Base-by-base conservation (phyloP, 1,140 invertebrate species). In the Drosophila tani region DNA sequence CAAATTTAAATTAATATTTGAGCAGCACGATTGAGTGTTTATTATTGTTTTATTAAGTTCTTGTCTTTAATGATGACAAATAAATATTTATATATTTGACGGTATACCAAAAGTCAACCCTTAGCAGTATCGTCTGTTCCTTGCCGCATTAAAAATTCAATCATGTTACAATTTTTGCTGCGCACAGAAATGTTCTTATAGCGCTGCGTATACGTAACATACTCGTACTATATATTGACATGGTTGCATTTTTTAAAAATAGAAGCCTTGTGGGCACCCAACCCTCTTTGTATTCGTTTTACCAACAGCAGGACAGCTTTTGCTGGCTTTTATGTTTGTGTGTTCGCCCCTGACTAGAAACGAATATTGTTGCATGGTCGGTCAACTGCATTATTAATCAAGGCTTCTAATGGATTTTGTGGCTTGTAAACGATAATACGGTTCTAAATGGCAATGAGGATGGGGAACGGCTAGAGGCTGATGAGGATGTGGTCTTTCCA, bases 311-410 rank as follows among this genome's bases (percentile, higher is more conserved):
- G 57, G 45, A 32, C 40, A 17, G 60, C 17, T 46, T 75, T 59
- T 41, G 27, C 19, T 49, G 35, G 29, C 41, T 51, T 50, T 27
- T 9, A 24, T 49, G 62, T 47, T 50, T 43, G 43, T 63, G 32
- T 63, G 43, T 40, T 57, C 46, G 55, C 24, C 41, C 51, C 27
- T 56, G 38, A 58, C 58, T 79, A 69, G 55, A 79, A 71, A 38
- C 40, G 46, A 73, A 73, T 73, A 51, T 68, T 73, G 68, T 74
- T 59, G 67, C 75, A 45, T 64, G 59, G 66, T 65, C 67, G 58
- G 75, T 64, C 66, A 58, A 53, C 59, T 79, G 76, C 76, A 79
- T 79, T 79, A 79, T 79, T 79, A 73, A 79, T 79, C 35, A 71
- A 49, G 75, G 59, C 46, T 79, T 65, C 59, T 79, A 79, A 79